Evolutionary conservation across 2,113 vertebrate species (phyloP).

Genomic region (Callaeas wilsoni): DNA sequence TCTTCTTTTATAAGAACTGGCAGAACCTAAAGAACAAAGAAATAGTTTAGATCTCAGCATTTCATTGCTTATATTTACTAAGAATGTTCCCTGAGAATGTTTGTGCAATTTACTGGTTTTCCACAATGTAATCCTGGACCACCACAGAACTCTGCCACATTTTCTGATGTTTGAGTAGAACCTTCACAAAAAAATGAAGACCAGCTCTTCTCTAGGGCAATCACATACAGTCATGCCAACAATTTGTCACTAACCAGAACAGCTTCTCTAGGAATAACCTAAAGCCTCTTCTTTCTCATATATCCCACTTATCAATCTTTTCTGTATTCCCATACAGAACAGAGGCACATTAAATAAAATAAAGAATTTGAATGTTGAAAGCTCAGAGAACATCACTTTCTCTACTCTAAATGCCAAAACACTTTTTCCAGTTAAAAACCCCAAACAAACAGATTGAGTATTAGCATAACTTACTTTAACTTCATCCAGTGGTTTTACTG

Average conservation of each 20-base stretch:
- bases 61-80: not conserved
- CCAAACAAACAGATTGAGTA: not conserved
- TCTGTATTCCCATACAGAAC: not conserved
- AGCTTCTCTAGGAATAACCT: not conserved
- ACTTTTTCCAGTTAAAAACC: not conserved
- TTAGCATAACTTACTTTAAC: conserved; percentile 73
- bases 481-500: conserved; percentile 80
- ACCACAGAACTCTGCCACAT: not conserved
- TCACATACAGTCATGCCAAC: not conserved
- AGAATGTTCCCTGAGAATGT: not conserved
- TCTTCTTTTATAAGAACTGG: conserved; percentile 71
- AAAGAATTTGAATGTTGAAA: not conserved
- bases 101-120: not conserved
- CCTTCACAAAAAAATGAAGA: not conserved
- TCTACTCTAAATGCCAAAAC: not conserved
- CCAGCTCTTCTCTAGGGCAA: not conserved
- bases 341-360: not conserved
- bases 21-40: conserved; percentile 49
- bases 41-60: not conserved
- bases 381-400: not conserved
- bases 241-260: not conserved
- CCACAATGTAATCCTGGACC: not conserved
- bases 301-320: not conserved
- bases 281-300: not conserved
- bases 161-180: not conserved